phyloP scores from a whole-genome alignment of 1,140 invertebrate genomes.

The Pseudomyrmex gracilis region DNA sequence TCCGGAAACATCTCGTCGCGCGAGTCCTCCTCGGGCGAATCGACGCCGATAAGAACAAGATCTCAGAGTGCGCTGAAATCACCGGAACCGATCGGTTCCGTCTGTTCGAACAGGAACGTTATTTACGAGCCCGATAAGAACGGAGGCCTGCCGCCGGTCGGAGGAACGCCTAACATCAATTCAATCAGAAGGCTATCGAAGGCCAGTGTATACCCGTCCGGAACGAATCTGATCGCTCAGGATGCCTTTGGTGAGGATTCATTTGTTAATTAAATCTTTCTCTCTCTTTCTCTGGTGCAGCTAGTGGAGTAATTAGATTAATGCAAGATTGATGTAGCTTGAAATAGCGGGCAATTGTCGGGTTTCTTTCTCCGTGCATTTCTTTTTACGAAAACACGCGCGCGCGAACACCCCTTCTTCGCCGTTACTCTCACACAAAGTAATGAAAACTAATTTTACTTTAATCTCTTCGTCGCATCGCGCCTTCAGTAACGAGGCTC shows the following conservation, averaged over 20 bases:
- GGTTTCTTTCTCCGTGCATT: too few relatives aligned
- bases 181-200: conserved; percentile 68
- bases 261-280: background rate
- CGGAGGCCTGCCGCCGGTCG: conserved; percentile 27
- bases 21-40: conserved; percentile 48
- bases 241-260: conserved; percentile 80
- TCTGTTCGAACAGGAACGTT: conserved; percentile 58
- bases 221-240: conserved; percentile 69
- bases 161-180: conserved; percentile 65
- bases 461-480: background rate
- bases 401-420: too few relatives aligned
- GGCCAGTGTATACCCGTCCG: conserved; percentile 76
- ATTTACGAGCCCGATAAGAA: conserved; percentile 76
- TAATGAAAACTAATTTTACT: conserved; percentile 11
- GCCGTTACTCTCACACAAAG: background rate
- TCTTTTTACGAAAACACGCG: too few relatives aligned
- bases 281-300: too few relatives aligned
- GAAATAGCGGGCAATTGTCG: background rate
- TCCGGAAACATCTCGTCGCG: conserved; percentile 70
- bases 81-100: background rate
- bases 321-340: background rate
- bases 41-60: conserved; percentile 54
- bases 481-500: background rate
- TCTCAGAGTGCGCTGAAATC: conserved; percentile 16
- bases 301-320: too few relatives aligned